These are phyloP conservation scores for Dynastes grantii DNA, from an alignment of 2,888 invertebrate species.

Conservation along the genomic window DNA sequence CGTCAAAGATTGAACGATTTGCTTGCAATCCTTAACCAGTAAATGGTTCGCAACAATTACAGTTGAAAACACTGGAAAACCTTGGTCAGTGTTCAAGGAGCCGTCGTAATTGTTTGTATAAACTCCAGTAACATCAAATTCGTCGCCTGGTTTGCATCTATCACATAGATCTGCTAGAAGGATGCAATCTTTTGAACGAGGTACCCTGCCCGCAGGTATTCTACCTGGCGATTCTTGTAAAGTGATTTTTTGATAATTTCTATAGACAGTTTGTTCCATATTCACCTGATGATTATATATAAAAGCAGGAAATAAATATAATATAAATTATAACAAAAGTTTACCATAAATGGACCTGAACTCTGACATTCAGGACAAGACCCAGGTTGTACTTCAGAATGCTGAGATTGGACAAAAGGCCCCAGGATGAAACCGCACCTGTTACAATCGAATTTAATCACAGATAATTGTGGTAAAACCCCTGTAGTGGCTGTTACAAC, in stretches of 20 bases:
- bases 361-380: conserved; percentile 99
- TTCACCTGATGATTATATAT: conserved; percentile 79
- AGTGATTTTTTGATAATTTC: conserved; percentile 98
- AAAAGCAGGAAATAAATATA: too few species aligned
- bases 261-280: conserved; percentile 98
- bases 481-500: conserved; percentile 97
- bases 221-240: conserved; percentile 98
- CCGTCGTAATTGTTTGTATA: conserved; percentile 99
- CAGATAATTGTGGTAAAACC: conserved; percentile 94
- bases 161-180: conserved; percentile 96
- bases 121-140: conserved; percentile 94
- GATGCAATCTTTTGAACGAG: conserved; percentile 97
- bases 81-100: conserved; percentile 93
- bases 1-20: conserved; percentile 92
- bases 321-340: conserved; percentile 53
- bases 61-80: conserved; percentile 99
- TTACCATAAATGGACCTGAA: conserved; percentile 92
- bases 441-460: conserved; percentile 98
- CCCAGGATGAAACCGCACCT: conserved; percentile 96
- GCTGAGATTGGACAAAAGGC: conserved; percentile 95
- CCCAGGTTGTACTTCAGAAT: conserved; percentile 94
- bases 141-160: conserved; percentile 98
- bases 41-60: conserved; percentile 97
- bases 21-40: conserved; percentile 93
- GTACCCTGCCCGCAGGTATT: conserved; percentile 97